Base-by-base conservation (phyloP, 2,888 invertebrate species). In the Ormyrus rosae region DNA sequence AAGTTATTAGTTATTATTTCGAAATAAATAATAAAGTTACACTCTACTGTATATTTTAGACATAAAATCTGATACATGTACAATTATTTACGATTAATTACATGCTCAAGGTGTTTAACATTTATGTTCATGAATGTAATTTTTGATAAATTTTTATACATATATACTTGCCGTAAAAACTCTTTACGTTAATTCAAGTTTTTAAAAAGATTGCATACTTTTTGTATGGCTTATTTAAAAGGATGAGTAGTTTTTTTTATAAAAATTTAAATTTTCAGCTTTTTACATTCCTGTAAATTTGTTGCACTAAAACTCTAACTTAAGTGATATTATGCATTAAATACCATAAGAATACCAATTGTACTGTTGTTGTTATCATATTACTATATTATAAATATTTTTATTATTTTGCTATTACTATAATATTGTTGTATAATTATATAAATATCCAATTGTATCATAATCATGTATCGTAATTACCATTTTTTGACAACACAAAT, bases 301-400 rank as follows among this genome's bases (percentile, higher is more conserved):
- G 4, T 72, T 63, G 55, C 58, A 73, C 55, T 68, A 68, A 79
- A 50, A 55, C 45, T 6, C 8, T 56, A 13, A 53, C 11, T 8
- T 63, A 63, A 67, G 78, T 79, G 78, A 79, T 79, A 79, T 19
- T 63, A 68, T 48, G 63, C 73, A 78, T 78, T 78, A 61, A 34
- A 34, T 67, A 72, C 45, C 58, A 70, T 51, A 10, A 67, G 53
- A 72, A 68, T 64, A 68, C 73, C 63, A 73, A 68, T 79, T 50
- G 68, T 73, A 79, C 78, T 68, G 73, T 79, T 79, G 60, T 79
- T 79, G 73, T 79, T 78, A 78, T 69, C 51, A 63, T 73, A 78
- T 63, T 65, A 78, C 34, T 64, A 67, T 72, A 71, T 51, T 78
- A 78, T 72, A 69, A 68, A 78, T 78, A 78, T 67, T 78, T 78